Evolutionary conservation across 2,888 invertebrate species (phyloP), one percentile per base, ranked within the genome.

Genomic region (Drosophila leonis): DNA sequence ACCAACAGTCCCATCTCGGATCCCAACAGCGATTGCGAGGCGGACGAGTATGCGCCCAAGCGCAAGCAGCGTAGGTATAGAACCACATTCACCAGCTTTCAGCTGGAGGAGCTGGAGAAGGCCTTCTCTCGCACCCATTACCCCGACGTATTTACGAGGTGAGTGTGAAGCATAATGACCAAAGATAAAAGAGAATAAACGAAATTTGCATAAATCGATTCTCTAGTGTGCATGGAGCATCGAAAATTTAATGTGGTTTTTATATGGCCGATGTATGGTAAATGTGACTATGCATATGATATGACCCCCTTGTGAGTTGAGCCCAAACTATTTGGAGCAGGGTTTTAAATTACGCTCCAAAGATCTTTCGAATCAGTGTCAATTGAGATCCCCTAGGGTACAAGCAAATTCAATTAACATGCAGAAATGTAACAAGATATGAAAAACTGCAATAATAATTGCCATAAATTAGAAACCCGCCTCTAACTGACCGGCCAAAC

Each of bases 121-220:
- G 98, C 98, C 0, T 99, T 99, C 94, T 97, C 98, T 3, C 96
- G 98, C 92, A 99, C 99, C 15, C 99, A 99, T 93, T 99, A 99
- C 93, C 99, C 99, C 39, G 99, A 99, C 93, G 98, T 99, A 4
- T 99, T 99, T 94, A 98, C 98, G 48, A 97, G 98, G 98, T 97
- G 90, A 94, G 94, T 82, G 84, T 65, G 67, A 75, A 57, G 46
- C 39, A 55, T 57, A 62, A 72, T 65, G 62, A 54, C 49, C 61
- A 61, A 41, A 68, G 57, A 70, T 59, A 62, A 66, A 46, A 69
- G 10, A 52, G 65, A 75, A 70, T 67, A 55, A 78, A 64, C 65
- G 13, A 52, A 59, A 87, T 89, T 90, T 78, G 55, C 88, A 87
- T 85, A 89, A 80, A 59, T 57, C 72, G 70, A 72, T 82, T 64